A percentile compares a stretch with the other conserved stretches of the same genome.
phyloP scores from a whole-genome alignment of 1,140 invertebrate species.

The Hycleus phaleratus region DNA sequence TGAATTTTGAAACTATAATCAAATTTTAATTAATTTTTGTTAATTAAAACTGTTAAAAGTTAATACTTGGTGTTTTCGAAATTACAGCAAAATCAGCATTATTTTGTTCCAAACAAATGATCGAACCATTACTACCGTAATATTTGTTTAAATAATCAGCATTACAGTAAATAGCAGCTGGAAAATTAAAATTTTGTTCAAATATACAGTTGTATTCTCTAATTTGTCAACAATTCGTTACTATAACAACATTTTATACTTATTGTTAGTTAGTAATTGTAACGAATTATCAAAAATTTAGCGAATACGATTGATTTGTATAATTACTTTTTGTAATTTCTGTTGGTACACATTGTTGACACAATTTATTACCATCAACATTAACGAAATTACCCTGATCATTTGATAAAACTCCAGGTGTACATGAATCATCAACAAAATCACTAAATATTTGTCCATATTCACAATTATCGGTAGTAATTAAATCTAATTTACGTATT shows the following conservation, averaged over 20 bases:
- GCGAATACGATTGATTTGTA: background rate
- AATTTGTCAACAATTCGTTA: too few species aligned
- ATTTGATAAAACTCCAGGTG: conserved; percentile 49
- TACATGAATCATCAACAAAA: conserved; percentile 51
- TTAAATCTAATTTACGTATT: conserved; percentile 41
- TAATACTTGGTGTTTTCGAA: conserved; percentile 26
- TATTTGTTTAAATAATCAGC: conserved; percentile 46
- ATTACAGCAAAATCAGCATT: conserved; percentile 54
- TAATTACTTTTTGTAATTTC: conserved; percentile 1
- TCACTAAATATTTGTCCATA: conserved; percentile 47
- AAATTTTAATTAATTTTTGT: background rate
- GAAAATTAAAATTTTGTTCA: conserved; percentile 8
- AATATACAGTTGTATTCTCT: background rate
- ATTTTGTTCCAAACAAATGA: conserved; percentile 47
- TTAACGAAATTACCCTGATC: conserved; percentile 23
- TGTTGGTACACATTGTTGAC: conserved; percentile 33
- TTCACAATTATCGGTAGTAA: conserved; percentile 46
- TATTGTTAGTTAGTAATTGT: background rate
- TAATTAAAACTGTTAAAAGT: background rate
- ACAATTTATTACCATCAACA: conserved; percentile 31
- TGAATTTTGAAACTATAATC: background rate
- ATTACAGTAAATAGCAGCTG: conserved; percentile 33
- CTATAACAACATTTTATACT: too few species aligned
- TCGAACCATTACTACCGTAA: conserved; percentile 57
- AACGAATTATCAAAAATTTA: too few species aligned